Evolutionary conservation across 2,888 invertebrate species (phyloP).

Genomic region (Scrobipalpa atriplicella): DNA sequence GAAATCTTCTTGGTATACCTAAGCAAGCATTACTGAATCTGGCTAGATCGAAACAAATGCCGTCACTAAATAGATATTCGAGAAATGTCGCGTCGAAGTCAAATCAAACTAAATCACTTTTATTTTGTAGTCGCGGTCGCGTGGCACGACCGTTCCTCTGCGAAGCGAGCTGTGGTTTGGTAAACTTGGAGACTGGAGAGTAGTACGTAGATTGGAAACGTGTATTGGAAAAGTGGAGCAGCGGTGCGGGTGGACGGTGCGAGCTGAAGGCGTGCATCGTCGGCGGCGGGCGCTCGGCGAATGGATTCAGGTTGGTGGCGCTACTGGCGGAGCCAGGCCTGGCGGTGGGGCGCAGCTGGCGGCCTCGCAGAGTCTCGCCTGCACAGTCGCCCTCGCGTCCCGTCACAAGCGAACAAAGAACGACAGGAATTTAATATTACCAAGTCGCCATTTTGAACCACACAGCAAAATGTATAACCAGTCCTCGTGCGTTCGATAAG

Average conservation of each 20-base stretch:
- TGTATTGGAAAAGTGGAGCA: background rate
- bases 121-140: no score
- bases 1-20: conserved; percentile 31
- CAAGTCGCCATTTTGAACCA: conserved; percentile 43
- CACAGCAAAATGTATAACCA: conserved; percentile 50
- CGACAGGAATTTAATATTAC: conserved; percentile 41
- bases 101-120: no score
- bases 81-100: background rate
- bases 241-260: conserved; percentile 23
- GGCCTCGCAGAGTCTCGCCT: conserved; percentile 44
- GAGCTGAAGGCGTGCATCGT: conserved; percentile 33
- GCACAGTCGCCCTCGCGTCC: conserved; percentile 40
- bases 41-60: conserved; percentile 46
- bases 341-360: conserved; percentile 58
- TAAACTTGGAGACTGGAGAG: no score
- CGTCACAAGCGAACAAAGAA: conserved; percentile 56
- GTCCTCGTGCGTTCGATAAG: conserved; percentile 32
- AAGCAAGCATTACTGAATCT: conserved; percentile 30
- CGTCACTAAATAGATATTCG: conserved; percentile 30
- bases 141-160: background rate
- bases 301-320: conserved; percentile 32
- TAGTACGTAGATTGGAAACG: background rate
- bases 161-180: conserved; percentile 2
- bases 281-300: conserved; percentile 27
- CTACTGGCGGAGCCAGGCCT: conserved; percentile 36